Percentiles rank a stretch among this genome's conserved stretches.
phyloP scores from a whole-genome alignment of 2,113 vertebrate genomes.

The Clarias gariepinus region DNA sequence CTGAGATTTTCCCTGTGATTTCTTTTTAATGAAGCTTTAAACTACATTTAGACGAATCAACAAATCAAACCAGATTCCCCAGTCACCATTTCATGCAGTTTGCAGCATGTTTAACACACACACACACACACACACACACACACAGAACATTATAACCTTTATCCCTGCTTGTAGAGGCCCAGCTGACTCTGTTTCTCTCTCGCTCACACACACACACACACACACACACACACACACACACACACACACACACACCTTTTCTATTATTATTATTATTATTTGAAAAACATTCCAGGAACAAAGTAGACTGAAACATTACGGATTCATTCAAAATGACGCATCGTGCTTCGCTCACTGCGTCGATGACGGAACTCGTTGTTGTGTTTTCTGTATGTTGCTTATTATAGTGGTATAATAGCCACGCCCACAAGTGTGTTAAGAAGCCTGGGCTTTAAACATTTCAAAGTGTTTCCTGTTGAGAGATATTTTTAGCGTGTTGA shows the following conservation, averaged over 20 bases:
- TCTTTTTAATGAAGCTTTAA: background rate
- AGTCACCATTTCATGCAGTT: constrained; percentile 38
- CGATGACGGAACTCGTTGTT: background rate
- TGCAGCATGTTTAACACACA: background rate
- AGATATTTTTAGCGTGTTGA: background rate
- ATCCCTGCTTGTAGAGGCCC: too few relatives aligned
- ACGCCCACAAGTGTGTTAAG: background rate
- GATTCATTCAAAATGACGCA: background rate
- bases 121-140: constrained; percentile 3
- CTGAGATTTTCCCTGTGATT: too few relatives aligned
- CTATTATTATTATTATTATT: too few relatives aligned
- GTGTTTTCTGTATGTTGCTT: background rate
- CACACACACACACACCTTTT: background rate
- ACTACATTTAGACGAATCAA: background rate
- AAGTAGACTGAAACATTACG: background rate
- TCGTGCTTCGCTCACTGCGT: background rate
- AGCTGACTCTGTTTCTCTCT: too few relatives aligned
- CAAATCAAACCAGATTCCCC: constrained; percentile 2
- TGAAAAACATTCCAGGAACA: background rate
- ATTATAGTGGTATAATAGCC: background rate
- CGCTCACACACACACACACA: background rate
- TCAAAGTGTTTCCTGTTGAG: background rate
- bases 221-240: constrained; percentile 1
- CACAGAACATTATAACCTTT: background rate
- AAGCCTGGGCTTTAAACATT: background rate